Conservation (phyloP, 2,797 vertebrate species). For the Choloepus didactylus region DNA sequence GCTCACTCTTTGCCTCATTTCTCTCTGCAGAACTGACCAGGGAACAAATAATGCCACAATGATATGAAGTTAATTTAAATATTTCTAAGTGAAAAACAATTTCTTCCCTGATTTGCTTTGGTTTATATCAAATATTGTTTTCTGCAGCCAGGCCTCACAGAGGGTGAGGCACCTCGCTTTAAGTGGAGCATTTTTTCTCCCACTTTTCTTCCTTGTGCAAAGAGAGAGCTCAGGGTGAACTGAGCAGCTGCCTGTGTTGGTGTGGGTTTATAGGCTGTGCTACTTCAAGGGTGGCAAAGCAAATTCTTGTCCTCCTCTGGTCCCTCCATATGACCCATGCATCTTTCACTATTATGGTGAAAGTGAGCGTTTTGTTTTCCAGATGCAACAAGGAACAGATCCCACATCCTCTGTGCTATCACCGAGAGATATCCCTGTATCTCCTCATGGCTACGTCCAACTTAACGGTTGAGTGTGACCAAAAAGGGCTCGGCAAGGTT, state of each 20-base stretch:
- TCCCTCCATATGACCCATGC: background rate
- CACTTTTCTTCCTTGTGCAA: background rate
- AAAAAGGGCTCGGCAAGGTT: background rate
- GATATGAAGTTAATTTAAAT: background rate
- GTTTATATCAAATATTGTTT: background rate
- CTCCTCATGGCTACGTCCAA: background rate
- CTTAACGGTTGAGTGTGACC: background rate
- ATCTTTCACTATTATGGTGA: rapidly evolving
- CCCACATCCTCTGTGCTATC: background rate
- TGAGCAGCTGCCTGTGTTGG: background rate
- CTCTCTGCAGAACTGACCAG: background rate
- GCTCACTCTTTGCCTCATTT: background rate
- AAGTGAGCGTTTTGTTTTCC: background rate
- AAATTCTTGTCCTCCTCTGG: background rate
- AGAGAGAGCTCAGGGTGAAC: background rate
- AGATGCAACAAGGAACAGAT: background rate
- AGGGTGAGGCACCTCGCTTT: background rate
- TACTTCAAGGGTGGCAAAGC: background rate
- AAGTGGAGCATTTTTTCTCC: background rate
- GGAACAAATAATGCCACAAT: background rate
- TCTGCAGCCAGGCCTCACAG: background rate
- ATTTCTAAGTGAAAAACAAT: slow-evolving; percentile 21
- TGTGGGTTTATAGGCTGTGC: background rate
- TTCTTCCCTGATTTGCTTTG: slow-evolving; percentile 49
- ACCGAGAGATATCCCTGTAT: background rate